Evolutionary conservation across 2,888 invertebrate species (phyloP).

Genomic region (Aspidiotus destructor): DNA sequence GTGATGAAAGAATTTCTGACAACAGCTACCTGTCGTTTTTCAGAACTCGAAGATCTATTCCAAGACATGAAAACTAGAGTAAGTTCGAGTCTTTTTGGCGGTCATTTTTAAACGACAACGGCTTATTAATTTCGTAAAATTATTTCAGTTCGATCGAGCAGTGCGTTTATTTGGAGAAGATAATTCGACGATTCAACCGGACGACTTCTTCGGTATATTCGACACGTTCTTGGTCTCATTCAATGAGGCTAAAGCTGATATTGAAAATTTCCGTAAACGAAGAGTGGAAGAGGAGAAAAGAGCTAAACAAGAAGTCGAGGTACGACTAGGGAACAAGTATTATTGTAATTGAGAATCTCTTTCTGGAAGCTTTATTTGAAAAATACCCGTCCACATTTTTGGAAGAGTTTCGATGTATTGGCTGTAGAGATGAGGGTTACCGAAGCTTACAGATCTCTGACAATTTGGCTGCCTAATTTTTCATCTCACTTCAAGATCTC

Average conservation of each 20-base stretch:
- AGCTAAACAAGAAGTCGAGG: slow-evolving; percentile 78
- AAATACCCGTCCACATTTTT: too few relatives aligned
- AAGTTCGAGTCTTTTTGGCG: not conserved
- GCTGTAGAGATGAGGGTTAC: too few relatives aligned
- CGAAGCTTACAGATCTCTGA: too few relatives aligned
- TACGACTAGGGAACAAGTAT: slow-evolving; percentile 37
- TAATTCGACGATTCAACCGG: slow-evolving; percentile 69
- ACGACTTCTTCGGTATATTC: slow-evolving; percentile 87
- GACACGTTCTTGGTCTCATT: slow-evolving; percentile 77
- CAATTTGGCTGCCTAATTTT: too few relatives aligned
- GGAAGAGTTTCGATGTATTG: too few relatives aligned
- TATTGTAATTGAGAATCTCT: too few relatives aligned
- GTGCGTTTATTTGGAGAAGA: slow-evolving; percentile 87
- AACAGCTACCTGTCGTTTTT: slow-evolving; percentile 79
- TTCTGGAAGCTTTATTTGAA: too few relatives aligned
- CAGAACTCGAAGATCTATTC: slow-evolving; percentile 84
- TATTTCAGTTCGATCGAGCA: slow-evolving; percentile 66
- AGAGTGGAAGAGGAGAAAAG: slow-evolving; percentile 85
- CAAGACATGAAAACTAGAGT: slow-evolving; percentile 86
- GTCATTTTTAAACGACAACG: not conserved
- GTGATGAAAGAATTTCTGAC: slow-evolving; percentile 93
- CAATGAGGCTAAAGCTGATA: slow-evolving; percentile 75
- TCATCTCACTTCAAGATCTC: too few relatives aligned
- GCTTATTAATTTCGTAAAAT: slow-evolving; percentile 17
- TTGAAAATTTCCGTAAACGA: slow-evolving; percentile 69